These are phyloP conservation scores for Laticauda colubrina DNA, from an alignment of 2,113 vertebrate genomes.

Conservation along the genomic window DNA sequence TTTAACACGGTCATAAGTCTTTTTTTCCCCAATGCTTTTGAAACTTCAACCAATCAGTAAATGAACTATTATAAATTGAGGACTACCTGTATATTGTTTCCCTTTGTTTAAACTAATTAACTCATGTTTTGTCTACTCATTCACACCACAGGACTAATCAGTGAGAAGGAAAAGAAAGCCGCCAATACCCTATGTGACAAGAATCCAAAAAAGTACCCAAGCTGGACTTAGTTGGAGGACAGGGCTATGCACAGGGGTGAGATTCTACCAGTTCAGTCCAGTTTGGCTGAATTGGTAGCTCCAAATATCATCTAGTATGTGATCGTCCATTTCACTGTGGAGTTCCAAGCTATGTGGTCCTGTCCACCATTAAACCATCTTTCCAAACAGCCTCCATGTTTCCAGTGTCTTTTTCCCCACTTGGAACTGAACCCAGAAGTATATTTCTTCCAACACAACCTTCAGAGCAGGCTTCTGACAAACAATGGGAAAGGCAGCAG, in stretches of 20 bases:
- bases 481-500: background rate
- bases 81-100: background rate
- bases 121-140: background rate
- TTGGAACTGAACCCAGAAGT: no score
- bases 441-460: no score
- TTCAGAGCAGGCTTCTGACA: background rate
- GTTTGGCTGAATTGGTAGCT: no score
- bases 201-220: background rate
- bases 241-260: background rate
- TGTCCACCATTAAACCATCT: no score
- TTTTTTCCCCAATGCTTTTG: background rate
- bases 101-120: background rate
- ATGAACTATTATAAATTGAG: no score
- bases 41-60: no score
- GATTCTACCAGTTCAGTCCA: no score
- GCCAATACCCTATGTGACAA: background rate
- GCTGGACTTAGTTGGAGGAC: background rate
- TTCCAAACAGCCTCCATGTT: no score
- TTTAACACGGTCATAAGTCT: background rate
- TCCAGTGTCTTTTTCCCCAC: no score
- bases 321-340: no score
- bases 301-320: no score
- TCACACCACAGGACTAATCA: background rate
- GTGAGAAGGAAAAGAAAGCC: background rate
- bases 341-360: no score